Evolutionary conservation across 1,140 invertebrate genomes (phyloP), one percentile per base, ranked within the genome.

Genomic region (Ptiloglossa arizonensis): DNA sequence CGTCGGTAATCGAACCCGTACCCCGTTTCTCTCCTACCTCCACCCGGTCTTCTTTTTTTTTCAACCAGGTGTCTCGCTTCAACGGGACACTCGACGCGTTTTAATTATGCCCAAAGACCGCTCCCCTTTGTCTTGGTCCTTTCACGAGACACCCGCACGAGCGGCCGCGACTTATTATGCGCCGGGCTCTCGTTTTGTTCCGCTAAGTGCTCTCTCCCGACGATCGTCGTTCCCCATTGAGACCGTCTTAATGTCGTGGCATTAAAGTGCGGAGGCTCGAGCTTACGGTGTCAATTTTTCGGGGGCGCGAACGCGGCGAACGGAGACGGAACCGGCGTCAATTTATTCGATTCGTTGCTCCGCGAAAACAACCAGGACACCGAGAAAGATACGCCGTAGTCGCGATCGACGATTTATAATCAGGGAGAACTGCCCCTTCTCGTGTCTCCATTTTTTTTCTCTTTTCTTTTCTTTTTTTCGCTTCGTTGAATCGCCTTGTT

Each of bases 51-150:
- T 54, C 59, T 57, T 52, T 27, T 41, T 56, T 62, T 68, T 60
- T 67, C 19, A 41, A 35, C 48, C 73, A 56, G 62, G 74, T 85
- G 80, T 79, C 79, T 82, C 76, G 63, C 59, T 68, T 78, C 69
- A 46, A 63, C 76, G 82, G 84, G 83, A 89, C 81, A 87, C 81
- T 86, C 88, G 83, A 89, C 87, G 85, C 87, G 86, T 90, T 90
- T 91, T 91, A 90, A 91, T 91, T 91, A 90, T 91, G 84, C 88
- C 76, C 57, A 67, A 46, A 74, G 62, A 85, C 79, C 83, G 84
- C 81, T 82, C 79, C 60, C 73, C 86, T 88, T 90, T 90, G 86
- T 90, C 82, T 86, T 70, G 72, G 70, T 81, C 81, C 85, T 87
- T 87, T 86, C 82, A 83, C 66, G 62, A 66, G 54, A 79, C 84